Base-by-base conservation (phyloP, 2,888 invertebrate species). In the Himalopsyche kuldschensis region DNA sequence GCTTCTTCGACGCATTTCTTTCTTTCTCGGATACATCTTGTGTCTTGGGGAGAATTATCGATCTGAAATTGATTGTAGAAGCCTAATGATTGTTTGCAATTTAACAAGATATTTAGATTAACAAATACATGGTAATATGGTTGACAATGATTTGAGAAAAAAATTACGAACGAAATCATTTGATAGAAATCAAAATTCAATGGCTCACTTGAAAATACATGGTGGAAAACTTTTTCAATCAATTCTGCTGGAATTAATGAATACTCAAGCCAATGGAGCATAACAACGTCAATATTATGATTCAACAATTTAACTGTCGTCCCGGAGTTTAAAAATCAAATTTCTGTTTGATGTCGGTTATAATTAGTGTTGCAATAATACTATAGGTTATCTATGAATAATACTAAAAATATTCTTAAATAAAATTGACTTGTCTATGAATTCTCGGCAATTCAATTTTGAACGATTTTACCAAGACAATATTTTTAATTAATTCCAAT, bases 1-100 rank as follows among this genome's bases (percentile, higher is more conserved):
- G 89, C 87, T 89, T 90, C 87, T 86, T 89, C 84, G 87, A 89
- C 89, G 87, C 92, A 87, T 86, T 89, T 86, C 88, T 88, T 88
- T 87, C 88, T 84, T 88, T 88, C 20, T 81, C 82, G 76, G 87
- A 88, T 84, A 41, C 41, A 41, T 91, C 91, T 11, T 91, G 92
- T 31, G 92, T 91, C 55, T 55, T 24, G 55, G 6, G 55, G 55
- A 20, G 24, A 55, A 24, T 55, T 55, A 6, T 55, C 55, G 6
- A 55, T 55, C 55, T 55, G 24, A 6, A 55, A 55, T 5, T 3
- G 0, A 55, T 41, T 15, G 41, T 41, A 15, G 3, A 41, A 32
- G 15, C 2, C 1, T 41, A 41, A 41, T 41, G 0, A 15, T 15
- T 15, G 3, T 15, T 15, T 1, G 15, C 41, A 41, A 15, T 35